A percentile compares a stretch with the other conserved stretches of the same genome.
phyloP scores from a whole-genome alignment of 2,797 vertebrate species.

The Falco columbarius region DNA sequence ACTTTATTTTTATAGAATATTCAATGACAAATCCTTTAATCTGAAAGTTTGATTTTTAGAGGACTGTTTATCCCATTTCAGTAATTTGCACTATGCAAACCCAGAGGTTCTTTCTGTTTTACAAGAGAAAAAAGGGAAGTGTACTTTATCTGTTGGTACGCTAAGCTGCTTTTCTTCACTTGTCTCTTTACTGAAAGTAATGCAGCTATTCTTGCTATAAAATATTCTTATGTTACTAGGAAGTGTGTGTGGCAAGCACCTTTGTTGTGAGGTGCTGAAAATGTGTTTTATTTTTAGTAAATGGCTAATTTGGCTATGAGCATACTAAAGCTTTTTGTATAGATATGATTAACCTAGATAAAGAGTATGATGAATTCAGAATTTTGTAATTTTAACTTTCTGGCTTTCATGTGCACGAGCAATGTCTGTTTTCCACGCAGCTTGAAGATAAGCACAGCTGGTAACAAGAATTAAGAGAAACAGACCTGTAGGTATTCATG shows the following conservation, averaged over 20 bases:
- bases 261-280: constrained; percentile 14
- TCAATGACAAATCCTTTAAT: constrained; percentile 67
- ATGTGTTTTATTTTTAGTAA: not conserved
- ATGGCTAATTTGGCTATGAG: not conserved
- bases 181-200: not conserved
- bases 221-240: not conserved
- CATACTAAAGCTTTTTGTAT: not conserved
- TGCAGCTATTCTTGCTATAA: not conserved
- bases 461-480: not conserved
- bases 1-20: constrained; percentile 46
- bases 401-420: not conserved
- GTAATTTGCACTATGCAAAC: constrained; percentile 59
- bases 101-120: constrained; percentile 48
- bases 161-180: constrained; percentile 53
- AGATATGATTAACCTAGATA: not conserved
- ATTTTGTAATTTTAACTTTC: not conserved
- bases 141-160: constrained; percentile 33
- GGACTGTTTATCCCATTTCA: constrained; percentile 47
- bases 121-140: constrained; percentile 10
- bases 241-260: not conserved
- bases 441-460: not conserved
- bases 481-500: fast-evolving
- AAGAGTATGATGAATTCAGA: not conserved
- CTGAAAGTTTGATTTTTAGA: constrained; percentile 57
- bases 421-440: not conserved